Percentiles rank a stretch among this genome's conserved stretches.
Evolutionary conservation across 2,113 vertebrate species (phyloP).

Genomic region (Pithys albifrons): DNA sequence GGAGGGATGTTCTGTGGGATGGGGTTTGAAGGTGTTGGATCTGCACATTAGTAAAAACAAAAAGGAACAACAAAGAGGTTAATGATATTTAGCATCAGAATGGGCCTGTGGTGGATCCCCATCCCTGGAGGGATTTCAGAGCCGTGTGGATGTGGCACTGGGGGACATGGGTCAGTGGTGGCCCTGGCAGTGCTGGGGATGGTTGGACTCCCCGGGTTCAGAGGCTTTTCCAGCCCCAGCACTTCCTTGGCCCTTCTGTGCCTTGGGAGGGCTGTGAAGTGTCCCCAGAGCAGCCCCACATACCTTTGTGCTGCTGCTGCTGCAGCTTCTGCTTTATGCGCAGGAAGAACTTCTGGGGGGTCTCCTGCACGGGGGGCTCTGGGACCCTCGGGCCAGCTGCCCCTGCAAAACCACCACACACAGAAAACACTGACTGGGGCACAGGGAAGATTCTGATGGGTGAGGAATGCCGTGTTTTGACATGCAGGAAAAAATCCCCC

Average conservation of each 20-base stretch:
- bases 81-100: background rate
- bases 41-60: background rate
- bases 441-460: no score
- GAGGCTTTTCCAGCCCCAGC: background rate
- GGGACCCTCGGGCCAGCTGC: rapidly evolving
- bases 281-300: background rate
- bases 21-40: background rate
- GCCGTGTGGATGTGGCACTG: background rate
- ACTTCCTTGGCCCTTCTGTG: rapidly evolving
- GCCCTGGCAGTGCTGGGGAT: background rate
- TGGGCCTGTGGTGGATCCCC: background rate
- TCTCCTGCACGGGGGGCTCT: background rate
- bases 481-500: rapidly evolving
- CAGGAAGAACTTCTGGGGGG: conserved; percentile 59
- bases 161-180: background rate
- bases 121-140: background rate
- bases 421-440: no score
- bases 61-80: background rate
- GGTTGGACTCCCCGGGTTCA: rapidly evolving
- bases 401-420: background rate
- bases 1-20: background rate
- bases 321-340: conserved; percentile 51
- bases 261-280: rapidly evolving
- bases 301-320: conserved; percentile 44
- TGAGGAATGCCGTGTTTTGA: rapidly evolving